Percentiles rank a stretch among this genome's conserved stretches.
These are phyloP conservation scores for Thera obeliscata DNA, from an alignment of 2,888 invertebrate genomes.

Conservation along the genomic window DNA sequence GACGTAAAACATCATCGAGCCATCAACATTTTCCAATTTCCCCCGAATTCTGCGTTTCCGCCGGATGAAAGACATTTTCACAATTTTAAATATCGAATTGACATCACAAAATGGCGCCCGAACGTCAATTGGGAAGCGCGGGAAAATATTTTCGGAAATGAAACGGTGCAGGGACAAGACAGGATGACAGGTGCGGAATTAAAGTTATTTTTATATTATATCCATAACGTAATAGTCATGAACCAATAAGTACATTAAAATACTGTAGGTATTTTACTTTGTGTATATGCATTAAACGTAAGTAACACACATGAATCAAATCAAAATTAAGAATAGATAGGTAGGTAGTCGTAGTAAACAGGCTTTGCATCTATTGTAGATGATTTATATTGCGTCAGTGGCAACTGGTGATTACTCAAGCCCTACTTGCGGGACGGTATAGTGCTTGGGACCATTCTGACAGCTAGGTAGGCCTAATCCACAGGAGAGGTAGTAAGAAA, in stretches of 20 bases:
- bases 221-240: neutral
- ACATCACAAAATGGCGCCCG: constrained; percentile 48
- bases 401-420: no score
- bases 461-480: no score
- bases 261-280: no score
- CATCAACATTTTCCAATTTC: constrained; percentile 43
- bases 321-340: no score
- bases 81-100: constrained; percentile 52
- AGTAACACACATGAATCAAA: no score
- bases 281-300: no score
- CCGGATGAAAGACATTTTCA: constrained; percentile 43
- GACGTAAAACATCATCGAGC: constrained; percentile 25
- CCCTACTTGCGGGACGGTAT: no score
- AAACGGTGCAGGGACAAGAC: constrained; percentile 55
- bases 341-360: no score
- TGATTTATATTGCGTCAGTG: no score
- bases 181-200: constrained; percentile 71
- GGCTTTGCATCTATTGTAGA: no score
- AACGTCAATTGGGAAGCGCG: constrained; percentile 47
- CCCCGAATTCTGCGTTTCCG: constrained; percentile 36
- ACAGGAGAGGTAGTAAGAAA: no score
- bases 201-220: constrained; percentile 47
- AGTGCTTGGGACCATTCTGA: no score
- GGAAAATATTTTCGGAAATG: constrained; percentile 65
- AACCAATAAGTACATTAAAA: neutral